Conservation (phyloP, 2,113 vertebrate species). For the Nothobranchius furzeri region DNA sequence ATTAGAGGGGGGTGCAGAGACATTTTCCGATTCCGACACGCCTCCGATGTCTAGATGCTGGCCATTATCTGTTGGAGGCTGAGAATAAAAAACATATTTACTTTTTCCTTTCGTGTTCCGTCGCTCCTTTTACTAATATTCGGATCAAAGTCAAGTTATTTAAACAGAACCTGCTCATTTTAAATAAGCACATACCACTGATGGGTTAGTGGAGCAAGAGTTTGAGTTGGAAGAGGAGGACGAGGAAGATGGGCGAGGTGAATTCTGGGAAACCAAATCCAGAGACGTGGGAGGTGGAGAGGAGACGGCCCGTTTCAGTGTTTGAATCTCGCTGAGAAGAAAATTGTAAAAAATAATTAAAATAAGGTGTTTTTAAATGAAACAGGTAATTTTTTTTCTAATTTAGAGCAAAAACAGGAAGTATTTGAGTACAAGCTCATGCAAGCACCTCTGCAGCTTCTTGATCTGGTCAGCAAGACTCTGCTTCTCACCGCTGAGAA, state of each 20-base stretch:
- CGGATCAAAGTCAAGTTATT: too few relatives aligned
- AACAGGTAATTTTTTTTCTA: too few relatives aligned
- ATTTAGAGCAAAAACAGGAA: too few relatives aligned
- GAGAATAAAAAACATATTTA: conserved; percentile 46
- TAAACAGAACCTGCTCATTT: not conserved
- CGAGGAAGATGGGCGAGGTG: conserved; percentile 58
- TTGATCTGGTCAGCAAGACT: conserved; percentile 92
- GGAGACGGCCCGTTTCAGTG: conserved; percentile 85
- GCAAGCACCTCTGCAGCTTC: conserved; percentile 89
- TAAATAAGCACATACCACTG: conserved; percentile 46
- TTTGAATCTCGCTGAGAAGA: conserved; percentile 88
- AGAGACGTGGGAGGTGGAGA: conserved; percentile 65
- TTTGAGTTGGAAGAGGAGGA: conserved; percentile 27
- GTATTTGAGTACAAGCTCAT: not conserved
- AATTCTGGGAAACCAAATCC: conserved; percentile 70
- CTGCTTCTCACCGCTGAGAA: conserved; percentile 92
- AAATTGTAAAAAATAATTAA: not conserved
- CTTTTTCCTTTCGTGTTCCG: too few relatives aligned
- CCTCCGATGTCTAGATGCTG: conserved; percentile 86
- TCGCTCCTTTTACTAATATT: too few relatives aligned
- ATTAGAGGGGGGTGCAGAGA: conserved; percentile 41
- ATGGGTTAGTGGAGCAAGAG: conserved; percentile 36
- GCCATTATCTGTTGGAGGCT: conserved; percentile 83
- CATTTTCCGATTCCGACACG: conserved; percentile 70
- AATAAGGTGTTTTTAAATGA: too few relatives aligned